These are phyloP conservation scores for Lepidonotus clava DNA, from an alignment of 2,888 invertebrate species.

Conservation along the genomic window DNA sequence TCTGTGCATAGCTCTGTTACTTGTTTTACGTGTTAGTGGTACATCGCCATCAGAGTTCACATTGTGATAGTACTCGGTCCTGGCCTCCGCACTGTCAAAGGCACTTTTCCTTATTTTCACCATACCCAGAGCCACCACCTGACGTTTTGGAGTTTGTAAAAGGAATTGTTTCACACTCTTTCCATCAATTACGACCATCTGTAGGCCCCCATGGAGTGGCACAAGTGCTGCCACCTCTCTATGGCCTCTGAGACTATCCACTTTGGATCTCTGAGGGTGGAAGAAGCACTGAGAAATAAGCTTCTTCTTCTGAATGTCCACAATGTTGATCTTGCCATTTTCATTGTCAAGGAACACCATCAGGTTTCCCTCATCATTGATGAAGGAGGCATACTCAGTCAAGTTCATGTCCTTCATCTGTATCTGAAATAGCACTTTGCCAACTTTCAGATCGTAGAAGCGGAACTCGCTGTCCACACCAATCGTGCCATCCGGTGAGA, in stretches of 20 bases:
- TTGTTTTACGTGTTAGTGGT: not conserved
- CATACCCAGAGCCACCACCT: slow-evolving; percentile 10
- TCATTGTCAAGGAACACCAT: slow-evolving; percentile 37
- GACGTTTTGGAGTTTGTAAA: not conserved
- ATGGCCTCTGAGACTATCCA: not conserved
- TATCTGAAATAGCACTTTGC: slow-evolving; percentile 23
- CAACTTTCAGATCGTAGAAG: slow-evolving; percentile 17
- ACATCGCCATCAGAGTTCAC: slow-evolving; percentile 5
- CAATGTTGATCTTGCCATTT: slow-evolving; percentile 9
- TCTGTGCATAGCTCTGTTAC: not conserved
- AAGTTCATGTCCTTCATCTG: not conserved
- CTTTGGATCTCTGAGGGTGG: slow-evolving; percentile 9
- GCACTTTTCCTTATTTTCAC: slow-evolving; percentile 1
- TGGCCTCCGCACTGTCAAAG: not conserved
- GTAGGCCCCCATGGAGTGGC: slow-evolving; percentile 1
- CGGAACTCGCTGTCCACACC: slow-evolving; percentile 44
- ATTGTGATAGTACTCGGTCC: not conserved
- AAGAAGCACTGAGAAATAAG: not conserved
- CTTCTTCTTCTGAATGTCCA: slow-evolving; percentile 34
- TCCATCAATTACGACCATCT: slow-evolving; percentile 6
- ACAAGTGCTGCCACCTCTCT: not conserved
- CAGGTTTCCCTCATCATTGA: slow-evolving; percentile 19
- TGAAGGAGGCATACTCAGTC: slow-evolving; percentile 2
- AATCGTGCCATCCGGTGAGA: not conserved
- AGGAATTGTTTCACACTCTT: slow-evolving; percentile 36